Percentiles rank a stretch among this genome's conserved stretches.
phyloP scores from a whole-genome alignment of 2,888 invertebrate species.

The Strigamia crassipes region DNA sequence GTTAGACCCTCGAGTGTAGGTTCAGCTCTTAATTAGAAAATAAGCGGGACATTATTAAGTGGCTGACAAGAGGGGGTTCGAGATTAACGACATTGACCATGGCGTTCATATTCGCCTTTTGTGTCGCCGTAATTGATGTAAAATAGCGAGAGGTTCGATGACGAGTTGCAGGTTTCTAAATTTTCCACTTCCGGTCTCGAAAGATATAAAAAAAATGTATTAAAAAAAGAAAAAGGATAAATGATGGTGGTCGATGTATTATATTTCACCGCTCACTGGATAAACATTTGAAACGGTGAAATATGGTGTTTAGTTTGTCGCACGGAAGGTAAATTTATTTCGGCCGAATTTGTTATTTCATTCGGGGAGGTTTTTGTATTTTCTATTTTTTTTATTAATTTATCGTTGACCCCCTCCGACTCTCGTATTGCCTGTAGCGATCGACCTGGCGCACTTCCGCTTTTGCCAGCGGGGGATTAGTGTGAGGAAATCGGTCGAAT shows the following conservation, averaged over 20 bases:
- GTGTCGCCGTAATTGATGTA: background rate
- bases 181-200: background rate
- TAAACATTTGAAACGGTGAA: too few relatives aligned
- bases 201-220: too few relatives aligned
- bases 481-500: constrained; percentile 37
- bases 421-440: constrained; percentile 18
- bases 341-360: too few relatives aligned
- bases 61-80: background rate
- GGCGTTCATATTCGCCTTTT: constrained; percentile 2
- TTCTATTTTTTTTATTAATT: background rate
- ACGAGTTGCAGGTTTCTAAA: background rate
- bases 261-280: too few relatives aligned
- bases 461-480: constrained; percentile 27
- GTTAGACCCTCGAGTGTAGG: constrained; percentile 12
- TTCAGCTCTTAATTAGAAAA: constrained; percentile 33
- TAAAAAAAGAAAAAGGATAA: too few relatives aligned
- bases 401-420: background rate
- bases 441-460: constrained; percentile 42
- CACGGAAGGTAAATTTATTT: too few relatives aligned
- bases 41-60: constrained; percentile 36
- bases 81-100: constrained; percentile 7
- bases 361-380: background rate
- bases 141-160: background rate
- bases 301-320: too few relatives aligned
- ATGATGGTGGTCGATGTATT: too few relatives aligned